Base-by-base conservation (phyloP, 2,888 invertebrate genomes). In the Sminthurinus aureus region DNA sequence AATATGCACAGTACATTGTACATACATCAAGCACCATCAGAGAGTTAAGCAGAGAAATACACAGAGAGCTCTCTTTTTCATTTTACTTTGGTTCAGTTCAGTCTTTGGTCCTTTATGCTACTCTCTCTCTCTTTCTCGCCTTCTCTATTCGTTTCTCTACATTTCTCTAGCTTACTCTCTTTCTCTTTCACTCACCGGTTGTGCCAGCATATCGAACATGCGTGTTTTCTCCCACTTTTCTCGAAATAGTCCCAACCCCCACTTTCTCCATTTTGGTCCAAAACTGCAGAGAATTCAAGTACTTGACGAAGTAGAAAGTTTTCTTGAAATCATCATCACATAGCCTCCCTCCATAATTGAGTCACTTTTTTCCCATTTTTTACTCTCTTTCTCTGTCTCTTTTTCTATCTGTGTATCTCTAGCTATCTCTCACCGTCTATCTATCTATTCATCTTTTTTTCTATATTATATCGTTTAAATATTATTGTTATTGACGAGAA, bases 241-340 rank as follows among this genome's bases (percentile, higher is more conserved):
- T 22, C 58, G 69, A 58, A 76, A 79, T 66, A 81, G 85, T 86
- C 86, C 86, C 87, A 87, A 87, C 87, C 87, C 87, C 86, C 86
- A 86, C 83, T 38, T 85, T 87, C 86, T 85, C 85, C 86, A 87
- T 85, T 86, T 86, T 86, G 85, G 84, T 86, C 87, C 87, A 87
- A 83, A 85, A 78, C 78, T 81, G 78, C 81, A 81, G 73, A 84
- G 84, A 78, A 84, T 73, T 81, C 52, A 74, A 75, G 20, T 52
- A 52, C 58, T 22, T 22, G 26, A 20, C 52, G 50, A 58, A 50
- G 24, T 18, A 58, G 26, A 76, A 76, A 74, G 38, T 64, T 81
- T 66, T 13, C 58, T 81, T 75, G 38, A 74, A 74, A 52, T 74
- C 58, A 74, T 38, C 20, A 66, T 66, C 24, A 67, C 26, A 79